Evolutionary conservation across 2,888 invertebrate species (phyloP), one percentile per base, ranked within the genome.

Genomic region (Stenoptilia bipunctidactyla): DNA sequence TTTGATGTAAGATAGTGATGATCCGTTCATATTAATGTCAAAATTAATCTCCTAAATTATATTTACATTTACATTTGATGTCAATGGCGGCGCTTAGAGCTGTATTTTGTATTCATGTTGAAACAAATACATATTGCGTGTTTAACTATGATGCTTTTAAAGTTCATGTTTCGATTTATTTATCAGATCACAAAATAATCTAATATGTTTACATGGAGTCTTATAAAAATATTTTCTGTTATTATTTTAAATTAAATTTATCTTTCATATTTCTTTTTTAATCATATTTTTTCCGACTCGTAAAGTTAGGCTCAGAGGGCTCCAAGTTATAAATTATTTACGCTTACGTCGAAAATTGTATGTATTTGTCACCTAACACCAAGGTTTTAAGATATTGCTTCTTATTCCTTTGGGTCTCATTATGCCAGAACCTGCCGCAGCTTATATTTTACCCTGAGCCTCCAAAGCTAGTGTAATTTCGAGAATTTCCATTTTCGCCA

Each of bases 311-410:
- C n/a, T n/a, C n/a, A n/a, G n/a, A n/a, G n/a, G n/a, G n/a, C n/a
- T n/a, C 30, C 10, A 10, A 12, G 6, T 10, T 30, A 30, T 12
- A 30, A 6, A 30, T 30, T 12, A 30, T 30, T 30, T 6, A 30
- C 30, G 20, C 20, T 20, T 20, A 20, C 20, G 20, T 65, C 67
- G 68, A 73, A 60, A 74, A 72, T 64, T 60, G 56, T 56, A 63
- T 61, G 71, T 73, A 77, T 80, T 80, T 79, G 79, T 83, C 80
- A 79, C 72, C 65, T 60, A 58, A 59, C 66, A 66, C 67, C 65
- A 61, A 61, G 72, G 69, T 82, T 79, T 80, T 80, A 83, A 74
- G 82, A 80, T 79, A 82, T 82, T 82, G 76, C 79, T 71, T 63
- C 66, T 66, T 75, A 75, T 72, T 75, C 83, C 79, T 66, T 52